Evolutionary conservation across 2,888 invertebrate species (phyloP).

Genomic region (Zygothrica quintamaculata): DNA sequence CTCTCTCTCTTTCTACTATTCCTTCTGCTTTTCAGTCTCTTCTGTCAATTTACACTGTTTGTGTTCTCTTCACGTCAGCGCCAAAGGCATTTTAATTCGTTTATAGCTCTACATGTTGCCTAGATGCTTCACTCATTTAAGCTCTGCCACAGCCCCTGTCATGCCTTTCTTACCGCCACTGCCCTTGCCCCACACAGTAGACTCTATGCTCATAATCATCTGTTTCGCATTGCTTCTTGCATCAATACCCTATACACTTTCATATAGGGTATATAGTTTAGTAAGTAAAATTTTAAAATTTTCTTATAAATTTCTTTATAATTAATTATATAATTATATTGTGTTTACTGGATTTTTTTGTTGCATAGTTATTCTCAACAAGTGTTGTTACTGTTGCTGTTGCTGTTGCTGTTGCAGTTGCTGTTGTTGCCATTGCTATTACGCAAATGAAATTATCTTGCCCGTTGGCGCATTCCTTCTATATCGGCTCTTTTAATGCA

Average conservation of each 20-base stretch:
- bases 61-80: conserved; percentile 40
- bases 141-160: conserved; percentile 12
- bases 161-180: too few species aligned
- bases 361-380: too few species aligned
- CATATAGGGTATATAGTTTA: too few species aligned
- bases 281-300: too few species aligned
- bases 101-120: conserved; percentile 43
- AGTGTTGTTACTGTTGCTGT: too few species aligned
- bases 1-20: neutral
- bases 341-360: too few species aligned
- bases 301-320: too few species aligned
- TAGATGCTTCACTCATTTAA: conserved; percentile 18
- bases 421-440: conserved; percentile 26
- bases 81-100: conserved; percentile 74
- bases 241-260: too few species aligned
- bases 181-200: too few species aligned
- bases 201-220: conserved; percentile 10
- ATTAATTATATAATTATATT: too few species aligned
- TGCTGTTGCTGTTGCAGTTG: too few species aligned
- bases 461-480: conserved; percentile 50
- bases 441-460: conserved; percentile 71
- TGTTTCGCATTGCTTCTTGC: too few species aligned
- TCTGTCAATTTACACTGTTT: conserved; percentile 19
- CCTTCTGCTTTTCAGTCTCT: conserved; percentile 1
- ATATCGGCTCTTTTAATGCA: conserved; percentile 62